Evolutionary conservation across 2,113 vertebrate genomes (phyloP), one percentile per base, ranked within the genome.

Genomic region (Megaleporinus macrocephalus): DNA sequence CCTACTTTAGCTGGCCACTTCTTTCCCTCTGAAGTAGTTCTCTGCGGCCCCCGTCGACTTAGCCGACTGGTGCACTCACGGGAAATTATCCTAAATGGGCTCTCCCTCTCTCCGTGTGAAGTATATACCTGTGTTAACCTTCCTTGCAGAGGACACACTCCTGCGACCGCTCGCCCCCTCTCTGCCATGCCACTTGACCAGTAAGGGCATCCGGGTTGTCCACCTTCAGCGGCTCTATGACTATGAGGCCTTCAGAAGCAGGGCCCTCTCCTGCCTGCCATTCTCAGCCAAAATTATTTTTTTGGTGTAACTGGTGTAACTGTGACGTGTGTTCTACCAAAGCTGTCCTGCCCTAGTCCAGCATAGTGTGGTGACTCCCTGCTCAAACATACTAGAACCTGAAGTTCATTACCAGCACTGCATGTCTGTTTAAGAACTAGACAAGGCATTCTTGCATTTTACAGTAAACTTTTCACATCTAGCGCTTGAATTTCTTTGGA

Each of bases 11-110:
- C 47, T 47, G n/a, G 44, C 33, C 77, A 80, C 80, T 73, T 85
- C 76, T 76, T 70, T 59, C 77, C 63, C 44, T 62, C 47, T 82
- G 66, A 82, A 83, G 85, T 82, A 82, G 73, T 84, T 87, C 76
- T 81, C 59, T 36, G 16, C 49, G 44, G 82, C 83, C 62, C n/a
- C 24, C 12, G 65, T 75, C 62, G 55, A 57, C 79, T 75, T 53
- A 62, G 24, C 66, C 24, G 68, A 66, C 82, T 57, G 53, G 72
- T 47, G 71, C 80, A 81, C 86, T 80, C 78, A 51, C 76, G 81
- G 47, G 24, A 86, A 89, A 89, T 85, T 81, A 83, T 41, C 78
- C 83, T 86, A 83, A 84, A 82, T 87, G 76, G 83, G 55, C 63
- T 87, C 59, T 36, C 26, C 78, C 74, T 84, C 61, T 83, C 81